A percentile compares a stretch with the other conserved stretches of the same genome.
Conservation (phyloP, 2,797 vertebrate species). For the Eptatretus atami region DNA sequence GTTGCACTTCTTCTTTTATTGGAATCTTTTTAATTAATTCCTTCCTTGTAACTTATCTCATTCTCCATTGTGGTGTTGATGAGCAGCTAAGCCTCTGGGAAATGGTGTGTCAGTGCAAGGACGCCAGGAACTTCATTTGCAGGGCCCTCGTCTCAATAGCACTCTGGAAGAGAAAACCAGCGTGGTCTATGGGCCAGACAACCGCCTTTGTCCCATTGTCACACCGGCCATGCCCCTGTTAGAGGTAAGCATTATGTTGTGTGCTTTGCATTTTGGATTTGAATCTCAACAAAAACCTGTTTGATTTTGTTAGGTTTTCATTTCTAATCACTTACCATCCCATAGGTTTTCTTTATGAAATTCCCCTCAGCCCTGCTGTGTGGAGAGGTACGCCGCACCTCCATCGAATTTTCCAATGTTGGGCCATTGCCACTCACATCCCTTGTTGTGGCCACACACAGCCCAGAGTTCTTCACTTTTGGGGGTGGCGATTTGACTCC, state of each 20-base stretch:
- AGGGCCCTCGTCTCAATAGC: slow-evolving; percentile 55
- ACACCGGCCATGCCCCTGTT: slow-evolving; percentile 67
- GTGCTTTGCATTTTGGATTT: neutral
- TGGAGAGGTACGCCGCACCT: slow-evolving; percentile 68
- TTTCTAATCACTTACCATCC: slow-evolving; percentile 13
- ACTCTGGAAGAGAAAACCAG: slow-evolving; percentile 89
- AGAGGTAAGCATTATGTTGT: slow-evolving; percentile 24
- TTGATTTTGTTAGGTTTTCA: slow-evolving; percentile 11
- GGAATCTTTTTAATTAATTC: too few relatives aligned
- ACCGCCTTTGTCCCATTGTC: slow-evolving; percentile 57
- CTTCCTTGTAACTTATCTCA: neutral
- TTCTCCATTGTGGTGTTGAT: neutral
- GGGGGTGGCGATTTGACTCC: slow-evolving; percentile 28
- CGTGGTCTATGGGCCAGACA: slow-evolving; percentile 47
- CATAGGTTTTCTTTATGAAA: slow-evolving; percentile 81
- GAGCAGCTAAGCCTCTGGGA: neutral
- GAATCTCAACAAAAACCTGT: slow-evolving; percentile 5
- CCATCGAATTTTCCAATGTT: slow-evolving; percentile 79
- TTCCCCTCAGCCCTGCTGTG: slow-evolving; percentile 80
- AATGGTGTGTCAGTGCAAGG: slow-evolving; percentile 38
- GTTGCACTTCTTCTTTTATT: too few relatives aligned
- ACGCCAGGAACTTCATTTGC: slow-evolving; percentile 63
- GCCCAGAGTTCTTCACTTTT: slow-evolving; percentile 73
- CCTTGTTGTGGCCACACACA: slow-evolving; percentile 55
- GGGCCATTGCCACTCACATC: slow-evolving; percentile 40